Percentiles rank a stretch among this genome's conserved stretches.
These are phyloP conservation scores for Strix aluco DNA, from an alignment of 2,113 vertebrate genomes.

Conservation along the genomic window DNA sequence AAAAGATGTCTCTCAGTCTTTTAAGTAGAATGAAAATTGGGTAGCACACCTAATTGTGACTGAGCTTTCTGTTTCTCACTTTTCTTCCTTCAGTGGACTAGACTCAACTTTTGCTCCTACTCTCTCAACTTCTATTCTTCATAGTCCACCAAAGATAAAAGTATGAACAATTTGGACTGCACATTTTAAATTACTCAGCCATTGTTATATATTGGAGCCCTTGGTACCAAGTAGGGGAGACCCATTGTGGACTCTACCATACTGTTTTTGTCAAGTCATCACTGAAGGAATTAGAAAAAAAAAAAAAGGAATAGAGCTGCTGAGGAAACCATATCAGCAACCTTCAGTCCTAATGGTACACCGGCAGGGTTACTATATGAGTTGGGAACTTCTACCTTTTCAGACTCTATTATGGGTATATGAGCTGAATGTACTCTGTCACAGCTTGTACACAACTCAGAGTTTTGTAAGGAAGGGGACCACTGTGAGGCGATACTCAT, in stretches of 20 bases:
- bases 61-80: background rate
- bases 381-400: background rate
- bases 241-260: background rate
- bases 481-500: background rate
- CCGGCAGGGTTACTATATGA: background rate
- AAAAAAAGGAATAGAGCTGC: background rate
- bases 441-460: background rate
- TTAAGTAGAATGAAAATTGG: background rate
- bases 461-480: background rate
- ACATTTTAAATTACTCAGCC: background rate
- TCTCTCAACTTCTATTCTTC: background rate
- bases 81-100: background rate
- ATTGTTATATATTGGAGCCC: background rate
- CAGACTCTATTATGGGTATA: background rate
- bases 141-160: background rate
- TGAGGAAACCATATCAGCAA: background rate
- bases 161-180: background rate
- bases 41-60: background rate
- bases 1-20: background rate
- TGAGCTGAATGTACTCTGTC: background rate
- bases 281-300: background rate
- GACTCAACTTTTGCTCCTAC: background rate
- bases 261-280: background rate
- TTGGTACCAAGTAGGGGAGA: background rate
- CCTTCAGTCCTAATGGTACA: background rate